phyloP scores from a whole-genome alignment of 2,113 vertebrate species.

The Ia io region DNA sequence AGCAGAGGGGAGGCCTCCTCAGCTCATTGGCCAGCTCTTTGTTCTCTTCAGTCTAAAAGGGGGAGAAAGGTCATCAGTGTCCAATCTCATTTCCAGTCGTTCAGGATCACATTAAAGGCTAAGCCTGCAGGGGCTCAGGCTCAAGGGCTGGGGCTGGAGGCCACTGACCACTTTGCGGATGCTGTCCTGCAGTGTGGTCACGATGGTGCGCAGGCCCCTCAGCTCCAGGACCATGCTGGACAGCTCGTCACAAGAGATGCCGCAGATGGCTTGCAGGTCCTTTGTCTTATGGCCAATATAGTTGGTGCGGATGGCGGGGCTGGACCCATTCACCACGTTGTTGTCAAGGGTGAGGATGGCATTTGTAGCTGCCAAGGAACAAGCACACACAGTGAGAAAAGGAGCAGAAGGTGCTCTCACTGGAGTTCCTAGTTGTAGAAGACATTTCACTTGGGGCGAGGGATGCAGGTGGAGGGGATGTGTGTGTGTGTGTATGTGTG shows the following conservation, averaged over 20 bases:
- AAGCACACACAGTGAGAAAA: background rate
- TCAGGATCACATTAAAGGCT: background rate
- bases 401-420: background rate
- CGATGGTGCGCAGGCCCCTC: constrained; percentile 90
- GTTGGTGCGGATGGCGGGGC: constrained; percentile 94
- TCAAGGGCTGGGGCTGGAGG: background rate
- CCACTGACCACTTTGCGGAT: constrained; percentile 93
- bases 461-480: background rate
- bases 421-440: background rate
- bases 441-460: background rate
- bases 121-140: background rate
- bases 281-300: constrained; percentile 96
- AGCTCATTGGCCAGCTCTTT: constrained; percentile 80
- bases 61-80: background rate
- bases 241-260: constrained; percentile 95
- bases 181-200: constrained; percentile 90
- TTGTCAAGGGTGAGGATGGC: constrained; percentile 92
- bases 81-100: background rate
- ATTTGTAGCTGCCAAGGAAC: constrained; percentile 77
- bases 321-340: constrained; percentile 93
- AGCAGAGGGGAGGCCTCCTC: constrained; percentile 84
- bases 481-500: too few species aligned
- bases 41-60: constrained; percentile 86
- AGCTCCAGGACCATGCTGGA: constrained; percentile 93
- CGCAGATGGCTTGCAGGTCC: constrained; percentile 92